Conservation (phyloP, 2,888 invertebrate genomes). For the Marronus borbonicus region DNA sequence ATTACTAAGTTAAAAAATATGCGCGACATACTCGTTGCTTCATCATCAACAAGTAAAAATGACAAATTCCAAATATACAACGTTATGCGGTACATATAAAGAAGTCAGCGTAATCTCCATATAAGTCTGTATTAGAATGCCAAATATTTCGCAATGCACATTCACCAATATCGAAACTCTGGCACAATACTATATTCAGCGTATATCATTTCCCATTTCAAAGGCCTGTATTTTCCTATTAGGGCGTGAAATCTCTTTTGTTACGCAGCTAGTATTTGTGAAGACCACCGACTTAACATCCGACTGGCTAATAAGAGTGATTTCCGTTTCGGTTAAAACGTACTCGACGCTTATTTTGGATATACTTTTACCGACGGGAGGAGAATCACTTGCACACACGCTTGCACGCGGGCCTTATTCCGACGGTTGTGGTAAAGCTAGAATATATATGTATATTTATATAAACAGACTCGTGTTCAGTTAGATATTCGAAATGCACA, state of each 20-base stretch:
- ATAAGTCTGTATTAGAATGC: too few species aligned
- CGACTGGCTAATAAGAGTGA: constrained; percentile 27
- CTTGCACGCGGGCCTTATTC: neutral
- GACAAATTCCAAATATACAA: neutral
- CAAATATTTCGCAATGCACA: neutral
- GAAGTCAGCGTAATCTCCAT: too few species aligned
- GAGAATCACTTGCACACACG: constrained; percentile 1
- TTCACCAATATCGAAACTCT: neutral
- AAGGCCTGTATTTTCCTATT: constrained; percentile 22
- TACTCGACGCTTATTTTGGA: constrained; percentile 6
- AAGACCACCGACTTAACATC: neutral
- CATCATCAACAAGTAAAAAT: constrained; percentile 7
- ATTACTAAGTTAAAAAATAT: neutral
- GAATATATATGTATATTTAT: constrained; percentile 7
- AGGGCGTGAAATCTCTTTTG: constrained; percentile 38
- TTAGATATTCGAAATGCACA: constrained; percentile 28
- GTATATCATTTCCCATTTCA: neutral
- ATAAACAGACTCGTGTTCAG: neutral
- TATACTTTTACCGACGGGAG: constrained; percentile 33
- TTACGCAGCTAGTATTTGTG: neutral
- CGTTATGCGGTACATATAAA: constrained; percentile 6
- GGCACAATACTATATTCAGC: neutral
- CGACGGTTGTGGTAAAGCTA: neutral
- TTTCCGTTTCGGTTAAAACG: constrained; percentile 28
- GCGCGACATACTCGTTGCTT: constrained; percentile 2